Evolutionary conservation across 2,113 vertebrate genomes (phyloP).

Genomic region (Hippocampus mohnikei): DNA sequence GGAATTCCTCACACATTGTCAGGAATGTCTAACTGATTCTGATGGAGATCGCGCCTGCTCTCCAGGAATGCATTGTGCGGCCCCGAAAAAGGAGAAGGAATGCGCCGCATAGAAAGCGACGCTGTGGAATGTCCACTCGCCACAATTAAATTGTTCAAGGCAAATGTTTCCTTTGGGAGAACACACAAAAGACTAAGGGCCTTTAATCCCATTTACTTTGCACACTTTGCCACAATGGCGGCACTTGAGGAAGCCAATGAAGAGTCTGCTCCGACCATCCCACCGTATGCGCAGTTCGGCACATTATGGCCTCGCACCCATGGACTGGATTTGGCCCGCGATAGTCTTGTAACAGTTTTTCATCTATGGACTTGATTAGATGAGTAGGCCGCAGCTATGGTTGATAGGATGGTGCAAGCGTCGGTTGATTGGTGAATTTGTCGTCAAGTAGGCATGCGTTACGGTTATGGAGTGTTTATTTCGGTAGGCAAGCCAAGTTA

Average conservation of each 20-base stretch:
- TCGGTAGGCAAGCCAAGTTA: too few species aligned
- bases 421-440: too few species aligned
- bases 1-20: conserved; percentile 63
- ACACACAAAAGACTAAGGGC: neutral
- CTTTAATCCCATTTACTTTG: conserved; percentile 53
- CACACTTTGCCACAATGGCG: conserved; percentile 40
- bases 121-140: conserved; percentile 50
- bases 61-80: conserved; percentile 61
- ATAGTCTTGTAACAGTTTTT: too few species aligned
- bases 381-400: too few species aligned
- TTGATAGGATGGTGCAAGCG: too few species aligned
- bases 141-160: conserved; percentile 66
- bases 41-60: conserved; percentile 65
- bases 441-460: too few species aligned
- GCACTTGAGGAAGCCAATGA: conserved; percentile 46
- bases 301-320: neutral
- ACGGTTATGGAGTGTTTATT: too few species aligned
- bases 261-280: conserved; percentile 26
- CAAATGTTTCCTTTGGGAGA: conserved; percentile 51
- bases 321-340: too few species aligned
- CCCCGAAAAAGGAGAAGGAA: conserved; percentile 45
- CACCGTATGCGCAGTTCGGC: neutral
- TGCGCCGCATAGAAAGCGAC: conserved; percentile 50
- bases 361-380: too few species aligned
- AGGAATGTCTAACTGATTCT: conserved; percentile 52